Evolutionary conservation across 2,888 invertebrate species (phyloP).

Genomic region (Arrhopalites spinosus): DNA sequence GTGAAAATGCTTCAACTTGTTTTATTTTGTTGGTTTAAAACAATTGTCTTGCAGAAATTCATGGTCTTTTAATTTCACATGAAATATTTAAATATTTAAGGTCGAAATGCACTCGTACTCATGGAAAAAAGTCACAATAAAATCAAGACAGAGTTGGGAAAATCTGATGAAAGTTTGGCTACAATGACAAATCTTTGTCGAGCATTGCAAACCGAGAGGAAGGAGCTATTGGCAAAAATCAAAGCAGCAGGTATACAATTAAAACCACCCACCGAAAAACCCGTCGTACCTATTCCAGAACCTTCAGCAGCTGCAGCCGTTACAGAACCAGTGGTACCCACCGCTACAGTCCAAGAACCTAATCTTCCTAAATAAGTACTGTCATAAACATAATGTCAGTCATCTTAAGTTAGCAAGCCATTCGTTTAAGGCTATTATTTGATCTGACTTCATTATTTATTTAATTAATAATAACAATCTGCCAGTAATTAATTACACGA

Average conservation of each 20-base stretch:
- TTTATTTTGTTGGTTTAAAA: no score
- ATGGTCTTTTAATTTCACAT: no score
- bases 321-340: background rate
- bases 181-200: conserved; percentile 55
- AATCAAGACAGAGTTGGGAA: conserved; percentile 48
- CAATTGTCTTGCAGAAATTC: no score
- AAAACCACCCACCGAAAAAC: background rate
- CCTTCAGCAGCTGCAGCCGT: background rate
- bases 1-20: no score
- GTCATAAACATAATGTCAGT: background rate
- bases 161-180: conserved; percentile 48
- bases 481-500: no score
- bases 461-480: no score
- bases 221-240: conserved; percentile 49
- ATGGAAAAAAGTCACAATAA: conserved; percentile 52
- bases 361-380: background rate
- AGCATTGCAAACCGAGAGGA: conserved; percentile 52
- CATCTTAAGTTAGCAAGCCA: background rate
- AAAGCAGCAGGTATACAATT: conserved; percentile 12
- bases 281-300: background rate
- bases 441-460: no score
- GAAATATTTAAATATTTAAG: no score
- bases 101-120: conserved; percentile 40
- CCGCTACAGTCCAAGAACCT: background rate
- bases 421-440: background rate